phyloP scores from a whole-genome alignment of 1,140 invertebrate species.

The Vanessa tameamea region DNA sequence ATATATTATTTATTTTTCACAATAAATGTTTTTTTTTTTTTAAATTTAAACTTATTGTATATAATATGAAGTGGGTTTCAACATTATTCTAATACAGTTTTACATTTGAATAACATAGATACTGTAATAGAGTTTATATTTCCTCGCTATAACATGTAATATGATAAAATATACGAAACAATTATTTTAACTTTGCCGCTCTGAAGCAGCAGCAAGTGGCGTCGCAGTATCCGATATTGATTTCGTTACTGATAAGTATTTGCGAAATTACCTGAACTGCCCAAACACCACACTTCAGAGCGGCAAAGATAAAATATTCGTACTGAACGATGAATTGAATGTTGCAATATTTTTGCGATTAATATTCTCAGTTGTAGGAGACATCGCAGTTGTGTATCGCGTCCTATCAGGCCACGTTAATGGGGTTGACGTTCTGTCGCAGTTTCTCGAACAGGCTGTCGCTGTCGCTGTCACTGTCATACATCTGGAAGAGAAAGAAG shows the following conservation, averaged over 20 bases:
- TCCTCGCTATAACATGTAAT: neutral
- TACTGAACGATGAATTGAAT: neutral
- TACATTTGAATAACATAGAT: no score
- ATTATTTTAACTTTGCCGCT: neutral
- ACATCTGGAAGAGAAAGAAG: conserved; percentile 30
- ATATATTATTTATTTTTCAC: no score
- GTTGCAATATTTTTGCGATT: neutral
- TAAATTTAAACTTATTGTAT: no score
- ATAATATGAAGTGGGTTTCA: no score
- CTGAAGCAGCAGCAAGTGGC: neutral
- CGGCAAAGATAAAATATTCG: neutral
- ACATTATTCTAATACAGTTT: no score
- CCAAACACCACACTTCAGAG: neutral
- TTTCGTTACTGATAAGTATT: no score
- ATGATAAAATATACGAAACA: neutral
- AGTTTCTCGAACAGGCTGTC: conserved; percentile 57
- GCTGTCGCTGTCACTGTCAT: conserved; percentile 56
- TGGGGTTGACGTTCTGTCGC: conserved; percentile 46
- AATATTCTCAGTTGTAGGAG: neutral
- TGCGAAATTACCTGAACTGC: no score
- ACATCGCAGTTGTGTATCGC: neutral
- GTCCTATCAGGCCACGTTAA: conserved; percentile 55
- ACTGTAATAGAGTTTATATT: neutral
- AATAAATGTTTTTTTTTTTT: no score
- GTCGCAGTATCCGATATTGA: neutral